Evolutionary conservation across 2,113 vertebrate species (phyloP).

Genomic region (Lepus timidus): DNA sequence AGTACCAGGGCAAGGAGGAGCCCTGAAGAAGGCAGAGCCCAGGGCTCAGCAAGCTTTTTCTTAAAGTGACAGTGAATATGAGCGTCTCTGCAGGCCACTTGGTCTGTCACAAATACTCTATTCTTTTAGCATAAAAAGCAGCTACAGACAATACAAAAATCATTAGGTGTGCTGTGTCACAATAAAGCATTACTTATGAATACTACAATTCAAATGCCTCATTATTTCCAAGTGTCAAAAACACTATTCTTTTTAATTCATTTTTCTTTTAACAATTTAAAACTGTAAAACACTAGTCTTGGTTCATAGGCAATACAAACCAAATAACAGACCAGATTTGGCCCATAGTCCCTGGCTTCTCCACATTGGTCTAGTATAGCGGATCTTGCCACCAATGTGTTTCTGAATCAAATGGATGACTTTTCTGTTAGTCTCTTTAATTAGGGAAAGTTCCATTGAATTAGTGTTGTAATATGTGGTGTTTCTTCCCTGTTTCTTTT

Average conservation of each 20-base stretch:
- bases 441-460: background rate
- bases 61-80: background rate
- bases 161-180: background rate
- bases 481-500: background rate
- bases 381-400: background rate
- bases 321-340: background rate
- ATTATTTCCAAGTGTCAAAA: background rate
- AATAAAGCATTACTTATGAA: background rate
- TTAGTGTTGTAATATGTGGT: background rate
- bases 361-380: no score
- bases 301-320: background rate
- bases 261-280: background rate
- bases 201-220: background rate
- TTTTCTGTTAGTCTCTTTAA: background rate
- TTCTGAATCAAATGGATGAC: background rate
- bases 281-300: background rate
- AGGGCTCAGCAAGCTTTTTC: background rate
- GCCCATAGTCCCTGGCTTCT: background rate
- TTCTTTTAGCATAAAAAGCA: background rate
- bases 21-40: background rate
- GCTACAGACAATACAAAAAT: background rate
- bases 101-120: background rate
- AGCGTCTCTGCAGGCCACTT: background rate
- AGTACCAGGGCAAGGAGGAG: rapidly evolving
- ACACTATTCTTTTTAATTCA: background rate